Evolutionary conservation across 1,140 invertebrate genomes (phyloP).

Genomic region (Agrilus planipennis): DNA sequence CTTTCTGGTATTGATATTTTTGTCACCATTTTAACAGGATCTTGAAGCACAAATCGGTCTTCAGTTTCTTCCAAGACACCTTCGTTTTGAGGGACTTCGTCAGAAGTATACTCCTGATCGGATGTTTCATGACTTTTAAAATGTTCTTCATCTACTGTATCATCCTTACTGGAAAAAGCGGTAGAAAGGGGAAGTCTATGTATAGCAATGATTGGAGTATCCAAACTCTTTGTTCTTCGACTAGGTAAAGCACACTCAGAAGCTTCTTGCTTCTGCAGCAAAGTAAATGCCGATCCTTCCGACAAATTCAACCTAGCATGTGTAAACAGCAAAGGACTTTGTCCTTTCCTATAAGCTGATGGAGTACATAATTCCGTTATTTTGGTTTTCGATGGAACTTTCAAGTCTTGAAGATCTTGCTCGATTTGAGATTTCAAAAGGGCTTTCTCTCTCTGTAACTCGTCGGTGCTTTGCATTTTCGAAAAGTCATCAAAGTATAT

Average conservation of each 20-base stretch:
- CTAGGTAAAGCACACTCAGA: slow-evolving; percentile 56
- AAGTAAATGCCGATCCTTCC: slow-evolving; percentile 62
- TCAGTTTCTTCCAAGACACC: neutral
- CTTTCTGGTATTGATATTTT: neutral
- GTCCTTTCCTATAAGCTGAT: slow-evolving; percentile 49
- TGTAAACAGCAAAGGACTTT: slow-evolving; percentile 65
- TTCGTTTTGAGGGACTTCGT: neutral
- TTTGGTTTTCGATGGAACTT: slow-evolving; percentile 31
- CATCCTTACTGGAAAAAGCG: slow-evolving; percentile 77
- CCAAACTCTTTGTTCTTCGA: slow-evolving; percentile 66
- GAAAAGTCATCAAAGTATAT: slow-evolving; percentile 33
- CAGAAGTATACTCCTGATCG: no score
- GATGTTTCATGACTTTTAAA: no score
- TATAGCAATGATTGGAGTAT: slow-evolving; percentile 67
- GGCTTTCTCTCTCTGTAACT: slow-evolving; percentile 27
- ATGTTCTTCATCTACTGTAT: slow-evolving; percentile 59
- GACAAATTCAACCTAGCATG: slow-evolving; percentile 65
- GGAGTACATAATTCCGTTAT: slow-evolving; percentile 38
- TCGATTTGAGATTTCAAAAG: slow-evolving; percentile 29
- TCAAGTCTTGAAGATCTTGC: slow-evolving; percentile 27
- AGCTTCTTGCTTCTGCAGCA: slow-evolving; percentile 60
- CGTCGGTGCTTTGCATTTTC: slow-evolving; percentile 40
- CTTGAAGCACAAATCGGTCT: neutral
- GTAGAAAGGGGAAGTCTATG: slow-evolving; percentile 67
- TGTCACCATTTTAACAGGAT: slow-evolving; percentile 2